Percentiles rank a stretch among this genome's conserved stretches.
These are phyloP conservation scores for Sinocyclocheilus grahami DNA, from an alignment of 2,113 vertebrate genomes.

Conservation along the genomic window DNA sequence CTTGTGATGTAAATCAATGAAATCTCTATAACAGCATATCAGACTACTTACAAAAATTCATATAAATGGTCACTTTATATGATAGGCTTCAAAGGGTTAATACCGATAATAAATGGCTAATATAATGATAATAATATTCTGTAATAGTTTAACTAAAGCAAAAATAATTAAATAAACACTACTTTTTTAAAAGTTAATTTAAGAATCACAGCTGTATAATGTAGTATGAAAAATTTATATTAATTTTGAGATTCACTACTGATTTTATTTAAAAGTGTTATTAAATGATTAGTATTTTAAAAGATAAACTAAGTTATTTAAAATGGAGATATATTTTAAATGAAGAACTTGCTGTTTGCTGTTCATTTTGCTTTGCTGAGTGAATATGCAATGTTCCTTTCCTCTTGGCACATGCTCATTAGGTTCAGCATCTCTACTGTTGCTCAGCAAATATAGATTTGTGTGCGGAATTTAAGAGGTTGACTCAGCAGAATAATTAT, in stretches of 20 bases:
- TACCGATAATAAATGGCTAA: neutral
- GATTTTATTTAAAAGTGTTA: neutral
- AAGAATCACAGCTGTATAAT: neutral
- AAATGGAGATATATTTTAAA: neutral
- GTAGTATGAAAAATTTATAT: neutral
- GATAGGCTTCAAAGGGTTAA: neutral
- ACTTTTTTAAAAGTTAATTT: neutral
- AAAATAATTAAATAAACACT: neutral
- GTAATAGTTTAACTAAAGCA: neutral
- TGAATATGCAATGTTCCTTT: neutral
- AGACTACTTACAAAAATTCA: too few species aligned
- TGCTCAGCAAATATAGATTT: slow-evolving; percentile 7
- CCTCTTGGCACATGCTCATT: slow-evolving; percentile 15
- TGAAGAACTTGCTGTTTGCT: neutral
- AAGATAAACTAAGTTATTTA: neutral
- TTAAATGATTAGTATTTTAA: neutral
- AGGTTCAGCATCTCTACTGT: neutral
- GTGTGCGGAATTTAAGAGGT: neutral
- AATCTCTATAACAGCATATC: too few species aligned
- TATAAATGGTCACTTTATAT: too few species aligned
- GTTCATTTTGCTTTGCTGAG: slow-evolving; percentile 8
- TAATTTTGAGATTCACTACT: neutral
- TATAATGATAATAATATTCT: neutral
- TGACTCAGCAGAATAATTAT: neutral
- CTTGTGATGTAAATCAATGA: neutral